Percentiles rank a stretch among this genome's conserved stretches.
phyloP scores from a whole-genome alignment of 2,888 invertebrate genomes.

The Tipula lateralis region DNA sequence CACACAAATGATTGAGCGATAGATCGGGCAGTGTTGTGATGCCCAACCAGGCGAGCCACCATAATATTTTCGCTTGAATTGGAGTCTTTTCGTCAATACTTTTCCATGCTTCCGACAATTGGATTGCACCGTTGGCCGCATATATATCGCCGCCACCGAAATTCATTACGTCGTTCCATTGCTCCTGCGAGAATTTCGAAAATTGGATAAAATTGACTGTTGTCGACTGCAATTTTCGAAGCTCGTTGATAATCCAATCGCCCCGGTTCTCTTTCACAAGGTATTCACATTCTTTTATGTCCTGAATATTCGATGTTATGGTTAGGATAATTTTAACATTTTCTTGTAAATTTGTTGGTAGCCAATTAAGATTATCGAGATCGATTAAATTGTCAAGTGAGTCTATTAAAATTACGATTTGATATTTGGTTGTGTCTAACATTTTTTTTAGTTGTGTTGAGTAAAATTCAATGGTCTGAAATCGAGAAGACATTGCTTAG shows the following conservation, averaged over 20 bases:
- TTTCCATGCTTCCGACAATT: slow-evolving; percentile 45
- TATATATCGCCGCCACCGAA: slow-evolving; percentile 47
- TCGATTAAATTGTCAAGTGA: slow-evolving; percentile 61
- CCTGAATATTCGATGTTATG: slow-evolving; percentile 30
- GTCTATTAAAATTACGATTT: slow-evolving; percentile 69
- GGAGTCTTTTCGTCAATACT: slow-evolving; percentile 44
- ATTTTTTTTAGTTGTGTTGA: slow-evolving; percentile 53
- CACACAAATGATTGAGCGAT: slow-evolving; percentile 54
- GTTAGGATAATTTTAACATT: slow-evolving; percentile 74
- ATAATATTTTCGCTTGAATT: slow-evolving; percentile 51
- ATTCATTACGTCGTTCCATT: slow-evolving; percentile 46
- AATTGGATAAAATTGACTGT: slow-evolving; percentile 44
- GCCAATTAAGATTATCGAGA: slow-evolving; percentile 62
- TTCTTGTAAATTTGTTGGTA: slow-evolving; percentile 66
- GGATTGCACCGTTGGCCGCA: slow-evolving; percentile 45
- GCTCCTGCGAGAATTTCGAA: slow-evolving; percentile 44
- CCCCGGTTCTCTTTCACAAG: slow-evolving; percentile 31
- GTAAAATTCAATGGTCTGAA: slow-evolving; percentile 68
- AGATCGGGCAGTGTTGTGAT: slow-evolving; percentile 54
- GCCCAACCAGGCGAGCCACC: slow-evolving; percentile 60
- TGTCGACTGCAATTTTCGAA: slow-evolving; percentile 42
- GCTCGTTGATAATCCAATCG: slow-evolving; percentile 37
- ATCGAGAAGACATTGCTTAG: slow-evolving; percentile 30
- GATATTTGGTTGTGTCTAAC: slow-evolving; percentile 48
- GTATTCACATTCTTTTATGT: slow-evolving; percentile 26